Conservation (phyloP, 2,888 invertebrate species). For the Nemoura dubitans region DNA sequence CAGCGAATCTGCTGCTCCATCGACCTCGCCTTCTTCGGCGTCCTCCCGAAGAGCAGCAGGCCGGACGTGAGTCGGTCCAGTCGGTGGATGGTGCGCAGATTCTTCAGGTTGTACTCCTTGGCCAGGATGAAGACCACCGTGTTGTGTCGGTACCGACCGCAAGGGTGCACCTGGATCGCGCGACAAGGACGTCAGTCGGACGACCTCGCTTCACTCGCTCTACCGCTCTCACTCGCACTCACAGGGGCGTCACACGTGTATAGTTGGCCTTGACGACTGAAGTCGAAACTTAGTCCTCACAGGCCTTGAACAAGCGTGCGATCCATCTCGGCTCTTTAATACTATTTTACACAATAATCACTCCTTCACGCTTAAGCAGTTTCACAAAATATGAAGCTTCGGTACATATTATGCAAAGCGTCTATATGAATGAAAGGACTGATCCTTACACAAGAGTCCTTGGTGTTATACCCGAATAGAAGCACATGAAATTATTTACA, state of each 20-base stretch:
- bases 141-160: conserved; percentile 97
- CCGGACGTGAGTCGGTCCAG: conserved; percentile 97
- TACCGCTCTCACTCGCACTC: no score
- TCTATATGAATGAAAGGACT: not conserved
- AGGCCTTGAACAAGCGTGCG: no score
- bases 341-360: no score
- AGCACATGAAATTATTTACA: conserved; percentile 7
- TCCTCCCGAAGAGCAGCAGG: conserved; percentile 90
- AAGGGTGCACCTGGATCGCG: conserved; percentile 86
- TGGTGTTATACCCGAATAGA: not conserved
- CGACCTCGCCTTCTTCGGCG: conserved; percentile 90
- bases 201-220: not conserved
- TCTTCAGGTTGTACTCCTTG: conserved; percentile 93
- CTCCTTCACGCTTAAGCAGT: no score
- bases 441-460: not conserved
- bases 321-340: no score
- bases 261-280: no score
- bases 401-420: no score
- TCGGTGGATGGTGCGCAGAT: conserved; percentile 93
- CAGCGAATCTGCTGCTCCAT: conserved; percentile 96
- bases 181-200: not conserved
- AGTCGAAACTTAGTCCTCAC: no score
- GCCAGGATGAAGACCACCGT: conserved; percentile 96
- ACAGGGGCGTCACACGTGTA: no score
- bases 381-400: no score